Evolutionary conservation across 2,888 invertebrate genomes (phyloP).

Genomic region (Meghimatium bilineatum): DNA sequence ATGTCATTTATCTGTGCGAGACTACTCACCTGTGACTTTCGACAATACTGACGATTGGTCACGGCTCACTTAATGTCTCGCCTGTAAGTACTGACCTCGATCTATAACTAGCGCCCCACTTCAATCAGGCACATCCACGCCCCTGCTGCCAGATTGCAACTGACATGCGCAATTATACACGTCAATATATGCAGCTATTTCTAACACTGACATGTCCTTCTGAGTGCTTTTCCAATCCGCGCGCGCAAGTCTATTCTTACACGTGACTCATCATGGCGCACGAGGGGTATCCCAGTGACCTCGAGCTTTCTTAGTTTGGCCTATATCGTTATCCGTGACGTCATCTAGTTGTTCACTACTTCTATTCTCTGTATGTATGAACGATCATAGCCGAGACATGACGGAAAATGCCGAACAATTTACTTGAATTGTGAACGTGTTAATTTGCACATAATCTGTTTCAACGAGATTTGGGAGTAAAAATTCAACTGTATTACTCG

Average conservation of each 20-base stretch:
- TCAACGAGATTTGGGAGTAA: not conserved
- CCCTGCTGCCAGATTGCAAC: not conserved
- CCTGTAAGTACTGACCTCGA: too few species aligned
- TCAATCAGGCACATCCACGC: not conserved
- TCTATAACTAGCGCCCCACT: not conserved
- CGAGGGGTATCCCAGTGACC: constrained; percentile 27
- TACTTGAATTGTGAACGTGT: constrained; percentile 30
- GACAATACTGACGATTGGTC: too few species aligned
- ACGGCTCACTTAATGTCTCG: too few species aligned
- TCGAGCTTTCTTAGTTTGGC: constrained; percentile 1
- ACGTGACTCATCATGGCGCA: not conserved
- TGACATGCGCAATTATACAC: not conserved
- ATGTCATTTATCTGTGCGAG: too few species aligned
- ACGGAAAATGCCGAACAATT: constrained; percentile 10
- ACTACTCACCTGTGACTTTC: too few species aligned
- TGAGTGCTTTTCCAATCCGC: not conserved
- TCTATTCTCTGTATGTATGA: not conserved
- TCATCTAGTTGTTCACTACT: not conserved
- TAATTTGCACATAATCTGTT: constrained; percentile 21
- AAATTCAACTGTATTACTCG: constrained; percentile 26
- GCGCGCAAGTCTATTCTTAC: not conserved
- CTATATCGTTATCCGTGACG: constrained; percentile 18
- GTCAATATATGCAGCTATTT: not conserved
- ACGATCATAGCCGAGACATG: constrained; percentile 2
- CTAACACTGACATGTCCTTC: constrained; percentile 6